Evolutionary conservation across 2,113 vertebrate species (phyloP).

Genomic region (Procapra przewalskii): DNA sequence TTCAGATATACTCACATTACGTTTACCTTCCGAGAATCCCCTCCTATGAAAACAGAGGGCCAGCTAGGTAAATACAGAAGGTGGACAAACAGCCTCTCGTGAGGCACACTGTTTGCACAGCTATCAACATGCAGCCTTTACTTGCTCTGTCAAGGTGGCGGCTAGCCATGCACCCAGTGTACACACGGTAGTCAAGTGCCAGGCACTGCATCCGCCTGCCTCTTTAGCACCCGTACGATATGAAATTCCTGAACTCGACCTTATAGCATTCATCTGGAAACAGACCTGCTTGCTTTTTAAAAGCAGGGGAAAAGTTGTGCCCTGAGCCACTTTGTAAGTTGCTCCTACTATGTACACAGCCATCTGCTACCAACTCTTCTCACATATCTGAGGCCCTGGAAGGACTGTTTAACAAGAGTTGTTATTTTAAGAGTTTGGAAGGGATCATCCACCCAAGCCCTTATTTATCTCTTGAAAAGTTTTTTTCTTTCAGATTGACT

Average conservation of each 20-base stretch:
- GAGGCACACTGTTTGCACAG: slow-evolving; percentile 11
- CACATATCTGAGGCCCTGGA: neutral
- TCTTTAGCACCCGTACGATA: neutral
- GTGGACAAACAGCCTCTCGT: neutral
- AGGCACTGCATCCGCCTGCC: neutral
- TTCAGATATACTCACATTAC: neutral
- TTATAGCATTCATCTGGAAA: neutral
- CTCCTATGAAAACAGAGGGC: neutral
- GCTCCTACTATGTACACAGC: neutral
- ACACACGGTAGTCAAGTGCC: neutral
- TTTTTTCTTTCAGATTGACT: slow-evolving; percentile 32
- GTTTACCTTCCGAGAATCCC: neutral
- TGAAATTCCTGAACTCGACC: neutral
- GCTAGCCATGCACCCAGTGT: neutral
- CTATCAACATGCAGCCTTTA: neutral
- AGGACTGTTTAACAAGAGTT: slow-evolving; percentile 16
- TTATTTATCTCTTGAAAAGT: slow-evolving; percentile 38
- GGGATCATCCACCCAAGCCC: slow-evolving; percentile 26
- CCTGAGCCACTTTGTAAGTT: neutral
- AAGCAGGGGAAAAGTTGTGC: neutral
- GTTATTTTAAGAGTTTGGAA: slow-evolving; percentile 36
- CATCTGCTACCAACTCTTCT: neutral
- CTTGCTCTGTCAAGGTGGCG: neutral
- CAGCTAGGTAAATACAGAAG: neutral
- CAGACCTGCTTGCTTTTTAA: neutral